These are phyloP conservation scores for Sternarchorhynchus goeldii DNA, from an alignment of 2,797 vertebrate genomes.

Conservation along the genomic window DNA sequence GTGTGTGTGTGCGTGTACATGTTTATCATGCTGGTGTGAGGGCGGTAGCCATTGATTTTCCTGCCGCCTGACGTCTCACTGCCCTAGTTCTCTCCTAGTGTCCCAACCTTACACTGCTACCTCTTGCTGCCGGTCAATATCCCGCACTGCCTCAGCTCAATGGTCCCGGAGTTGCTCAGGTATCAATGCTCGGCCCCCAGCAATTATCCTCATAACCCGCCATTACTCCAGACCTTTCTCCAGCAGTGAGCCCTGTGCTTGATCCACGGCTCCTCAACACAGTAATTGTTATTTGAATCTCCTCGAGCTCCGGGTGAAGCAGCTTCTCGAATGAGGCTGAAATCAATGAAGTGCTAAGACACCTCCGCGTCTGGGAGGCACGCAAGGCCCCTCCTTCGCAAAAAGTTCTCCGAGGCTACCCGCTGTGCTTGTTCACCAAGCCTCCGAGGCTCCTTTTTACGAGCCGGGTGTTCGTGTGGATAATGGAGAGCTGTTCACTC, in stretches of 20 bases:
- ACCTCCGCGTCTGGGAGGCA: constrained; percentile 11
- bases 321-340: constrained; percentile 22
- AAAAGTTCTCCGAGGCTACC: constrained; percentile 9
- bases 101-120: constrained; percentile 12
- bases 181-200: constrained; percentile 17
- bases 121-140: constrained; percentile 32
- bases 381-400: neutral
- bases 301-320: constrained; percentile 25
- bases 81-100: constrained; percentile 20
- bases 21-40: constrained; percentile 2
- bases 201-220: constrained; percentile 45
- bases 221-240: constrained; percentile 19
- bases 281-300: constrained; percentile 43
- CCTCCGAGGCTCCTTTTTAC: neutral
- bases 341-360: constrained; percentile 30
- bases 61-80: constrained; percentile 31
- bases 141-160: constrained; percentile 15
- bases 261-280: constrained; percentile 33
- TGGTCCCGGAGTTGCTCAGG: constrained; percentile 9
- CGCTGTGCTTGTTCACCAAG: constrained; percentile 5
- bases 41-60: constrained; percentile 30
- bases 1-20: neutral
- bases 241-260: constrained; percentile 5
- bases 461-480: neutral
- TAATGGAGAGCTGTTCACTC: constrained; percentile 12